These are phyloP conservation scores for Mola mola DNA, from an alignment of 2,113 vertebrate genomes.

Conservation along the genomic window DNA sequence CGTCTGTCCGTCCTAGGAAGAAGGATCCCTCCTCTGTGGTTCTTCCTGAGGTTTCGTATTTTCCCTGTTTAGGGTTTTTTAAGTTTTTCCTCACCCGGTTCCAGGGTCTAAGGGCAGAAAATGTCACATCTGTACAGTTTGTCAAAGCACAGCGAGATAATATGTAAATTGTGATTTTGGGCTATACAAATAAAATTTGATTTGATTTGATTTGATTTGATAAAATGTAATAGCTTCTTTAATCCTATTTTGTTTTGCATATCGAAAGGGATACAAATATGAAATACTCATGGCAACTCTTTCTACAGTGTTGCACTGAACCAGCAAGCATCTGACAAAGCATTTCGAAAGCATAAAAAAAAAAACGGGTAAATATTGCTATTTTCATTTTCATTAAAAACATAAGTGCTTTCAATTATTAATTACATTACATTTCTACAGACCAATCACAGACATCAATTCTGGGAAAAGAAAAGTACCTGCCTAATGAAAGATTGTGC, in stretches of 20 bases:
- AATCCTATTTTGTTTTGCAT: constrained; percentile 39
- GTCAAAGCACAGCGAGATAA: too few relatives aligned
- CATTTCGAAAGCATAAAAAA: constrained; percentile 37
- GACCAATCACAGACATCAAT: constrained; percentile 5
- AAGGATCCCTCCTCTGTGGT: too few relatives aligned
- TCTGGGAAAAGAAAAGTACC: constrained; percentile 19
- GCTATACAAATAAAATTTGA: too few relatives aligned
- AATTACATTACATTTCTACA: constrained; percentile 18
- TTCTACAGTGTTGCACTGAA: constrained; percentile 56
- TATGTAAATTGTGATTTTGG: too few relatives aligned
- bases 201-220: too few relatives aligned
- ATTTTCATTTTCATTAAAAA: constrained; percentile 19
- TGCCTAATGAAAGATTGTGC: constrained; percentile 40
- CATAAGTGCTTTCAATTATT: constrained; percentile 23
- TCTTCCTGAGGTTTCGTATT: too few relatives aligned
- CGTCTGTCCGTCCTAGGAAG: too few relatives aligned
- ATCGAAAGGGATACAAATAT: constrained; percentile 4
- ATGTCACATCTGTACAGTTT: too few relatives aligned
- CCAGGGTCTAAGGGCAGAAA: too few relatives aligned
- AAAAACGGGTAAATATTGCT: constrained; percentile 14
- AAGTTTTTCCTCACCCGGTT: too few relatives aligned
- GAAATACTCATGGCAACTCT: not conserved
- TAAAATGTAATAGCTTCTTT: constrained; percentile 27
- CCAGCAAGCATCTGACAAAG: constrained; percentile 60
- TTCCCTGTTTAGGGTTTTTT: too few relatives aligned